Percentiles rank a stretch among this genome's conserved stretches.
Evolutionary conservation across 2,797 vertebrate genomes (phyloP).

Genomic region (Sebastiscus albofasciatus): DNA sequence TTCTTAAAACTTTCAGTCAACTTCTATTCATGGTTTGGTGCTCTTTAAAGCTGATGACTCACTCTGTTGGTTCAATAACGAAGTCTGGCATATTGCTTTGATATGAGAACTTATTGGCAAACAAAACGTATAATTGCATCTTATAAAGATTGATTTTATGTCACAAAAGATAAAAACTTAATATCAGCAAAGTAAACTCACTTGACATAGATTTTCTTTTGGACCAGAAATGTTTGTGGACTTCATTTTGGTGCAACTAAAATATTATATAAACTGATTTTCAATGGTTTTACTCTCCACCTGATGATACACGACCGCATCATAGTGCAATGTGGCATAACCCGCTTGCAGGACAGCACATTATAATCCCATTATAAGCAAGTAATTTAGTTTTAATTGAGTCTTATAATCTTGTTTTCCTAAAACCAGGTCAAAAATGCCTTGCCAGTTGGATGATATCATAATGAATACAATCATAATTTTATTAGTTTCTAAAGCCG

Average conservation of each 20-base stretch:
- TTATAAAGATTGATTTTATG: slow-evolving; percentile 29
- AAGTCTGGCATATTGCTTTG: neutral
- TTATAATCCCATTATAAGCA: slow-evolving; percentile 42
- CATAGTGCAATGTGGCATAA: slow-evolving; percentile 10
- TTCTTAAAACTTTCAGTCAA: neutral
- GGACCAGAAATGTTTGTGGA: neutral
- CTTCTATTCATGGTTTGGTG: neutral
- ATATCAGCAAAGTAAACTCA: neutral
- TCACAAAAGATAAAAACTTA: slow-evolving; percentile 20
- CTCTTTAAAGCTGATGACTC: neutral
- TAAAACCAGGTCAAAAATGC: slow-evolving; percentile 15
- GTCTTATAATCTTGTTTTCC: slow-evolving; percentile 23
- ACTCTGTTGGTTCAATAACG: neutral
- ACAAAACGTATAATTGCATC: neutral
- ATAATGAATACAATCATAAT: slow-evolving; percentile 6
- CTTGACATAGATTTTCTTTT: neutral
- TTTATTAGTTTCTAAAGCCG: neutral
- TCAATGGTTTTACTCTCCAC: neutral
- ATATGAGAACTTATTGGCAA: neutral
- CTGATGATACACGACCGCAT: slow-evolving; percentile 15
- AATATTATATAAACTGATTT: slow-evolving; percentile 2
- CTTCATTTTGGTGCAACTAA: neutral
- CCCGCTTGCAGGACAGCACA: neutral
- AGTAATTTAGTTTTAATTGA: slow-evolving; percentile 26
- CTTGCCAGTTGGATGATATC: neutral